These are phyloP conservation scores for Turritopsis dohrnii DNA, from an alignment of 30 jellyfish, hydroid and myxozoan genomes.

Conservation along the genomic window DNA sequence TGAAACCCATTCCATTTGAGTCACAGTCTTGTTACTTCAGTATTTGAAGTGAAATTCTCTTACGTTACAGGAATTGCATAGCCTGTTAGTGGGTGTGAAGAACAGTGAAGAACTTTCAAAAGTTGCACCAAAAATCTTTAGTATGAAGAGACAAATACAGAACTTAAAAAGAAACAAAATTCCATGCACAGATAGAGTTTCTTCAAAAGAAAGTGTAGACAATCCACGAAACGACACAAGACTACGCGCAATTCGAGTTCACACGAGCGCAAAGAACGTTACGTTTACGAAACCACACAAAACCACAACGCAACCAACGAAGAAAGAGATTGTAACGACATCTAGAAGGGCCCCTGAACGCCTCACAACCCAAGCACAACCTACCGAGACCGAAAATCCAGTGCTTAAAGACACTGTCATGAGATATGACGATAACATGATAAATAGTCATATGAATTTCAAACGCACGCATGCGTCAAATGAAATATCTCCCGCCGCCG, in stretches of 20 bases:
- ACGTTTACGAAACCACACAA: neutral
- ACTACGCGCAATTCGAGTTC: neutral
- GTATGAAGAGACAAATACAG: constrained; percentile 38
- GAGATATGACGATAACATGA: neutral
- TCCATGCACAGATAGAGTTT: constrained; percentile 14
- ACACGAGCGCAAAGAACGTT: neutral
- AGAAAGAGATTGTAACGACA: neutral
- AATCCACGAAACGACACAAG: neutral
- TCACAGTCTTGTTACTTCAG: too few relatives aligned
- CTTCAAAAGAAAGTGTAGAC: neutral
- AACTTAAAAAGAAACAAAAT: constrained; percentile 21
- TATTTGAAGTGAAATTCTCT: too few relatives aligned
- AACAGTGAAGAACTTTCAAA: constrained; percentile 39
- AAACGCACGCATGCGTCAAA: neutral
- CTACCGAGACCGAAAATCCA: constrained; percentile 8
- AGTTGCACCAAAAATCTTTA: constrained; percentile 35
- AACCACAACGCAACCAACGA: constrained; percentile 6
- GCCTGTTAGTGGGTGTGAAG: constrained; percentile 31
- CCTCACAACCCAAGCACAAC: neutral
- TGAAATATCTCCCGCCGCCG: neutral
- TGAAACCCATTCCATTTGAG: too few relatives aligned
- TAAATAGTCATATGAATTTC: neutral
- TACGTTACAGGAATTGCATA: constrained; percentile 26
- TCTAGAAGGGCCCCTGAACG: neutral
- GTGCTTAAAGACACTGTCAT: constrained; percentile 5